Base-by-base conservation (phyloP, 2,113 vertebrate genomes). In the Podarcis muralis region DNA sequence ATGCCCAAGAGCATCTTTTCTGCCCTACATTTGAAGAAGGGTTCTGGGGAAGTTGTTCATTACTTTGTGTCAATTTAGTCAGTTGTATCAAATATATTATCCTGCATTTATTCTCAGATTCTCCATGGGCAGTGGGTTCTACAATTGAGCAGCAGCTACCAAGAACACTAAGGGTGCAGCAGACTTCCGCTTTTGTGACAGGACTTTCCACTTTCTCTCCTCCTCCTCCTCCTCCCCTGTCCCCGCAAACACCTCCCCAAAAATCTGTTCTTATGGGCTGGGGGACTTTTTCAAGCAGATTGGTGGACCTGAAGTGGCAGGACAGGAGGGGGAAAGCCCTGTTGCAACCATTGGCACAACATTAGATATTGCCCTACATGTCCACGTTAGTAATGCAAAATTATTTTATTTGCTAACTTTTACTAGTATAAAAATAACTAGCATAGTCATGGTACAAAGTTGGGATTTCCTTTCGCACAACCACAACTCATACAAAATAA, bases 371-470 rank as follows among this genome's bases (percentile, higher is more conserved):
- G 59, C 59, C 18, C 71, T n/a, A 74, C n/a, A 74, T 32, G 53
- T 22, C 86, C 79, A 75, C 48, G 32, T 80, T n/a, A 27, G 72
- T 12, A 62, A 86, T 90, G 66, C 87, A 88, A 18, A 6, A 89
- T 27, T 40, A 43, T 40, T 90, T 87, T 79, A 27, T 0, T 93
- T 87, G 22, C 90, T 43, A 27, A 48, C 35, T 81, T 82, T 59
- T 90, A 40, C 68, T 94, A 84, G 75, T 78, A n/a, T 81, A 77
- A 87, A 32, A 53, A 53, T 62, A 35, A 87, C 90, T 53, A 68
- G 25, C 18, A 16, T 6, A 35, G 30, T 71, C 72, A 59, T 86
- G n/a, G n/a, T 25, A 30, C 59, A 37, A 75, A 71, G 48, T 84
- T 87, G 35, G 43, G 35, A 88, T 2, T 82, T 48, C 62, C 43